phyloP scores from a whole-genome alignment of 1,140 invertebrate genomes.

The Heliconius nattereri region DNA sequence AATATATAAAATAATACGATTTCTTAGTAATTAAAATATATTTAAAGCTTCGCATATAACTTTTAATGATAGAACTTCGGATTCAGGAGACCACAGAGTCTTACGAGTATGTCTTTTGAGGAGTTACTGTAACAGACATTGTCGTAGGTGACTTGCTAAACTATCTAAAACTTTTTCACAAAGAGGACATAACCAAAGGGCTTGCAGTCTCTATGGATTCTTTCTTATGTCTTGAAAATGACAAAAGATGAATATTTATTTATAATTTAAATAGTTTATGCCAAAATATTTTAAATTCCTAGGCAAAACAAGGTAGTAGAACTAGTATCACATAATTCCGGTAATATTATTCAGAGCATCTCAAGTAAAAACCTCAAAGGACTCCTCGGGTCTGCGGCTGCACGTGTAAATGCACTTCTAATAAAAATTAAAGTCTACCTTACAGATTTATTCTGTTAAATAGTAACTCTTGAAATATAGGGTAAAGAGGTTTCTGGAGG shows the following conservation, averaged over 20 bases:
- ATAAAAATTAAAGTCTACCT: constrained; percentile 24
- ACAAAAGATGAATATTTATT: background rate
- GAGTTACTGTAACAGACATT: background rate
- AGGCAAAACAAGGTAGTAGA: background rate
- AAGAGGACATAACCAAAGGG: background rate
- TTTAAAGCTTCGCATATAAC: background rate
- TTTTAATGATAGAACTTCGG: background rate
- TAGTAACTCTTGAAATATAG: background rate
- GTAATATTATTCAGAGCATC: constrained; percentile 23
- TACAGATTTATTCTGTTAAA: constrained; percentile 23
- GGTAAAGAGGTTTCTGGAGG: background rate
- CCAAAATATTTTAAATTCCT: too few relatives aligned
- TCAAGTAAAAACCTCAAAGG: constrained; percentile 30
- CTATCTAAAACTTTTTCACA: background rate
- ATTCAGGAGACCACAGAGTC: background rate
- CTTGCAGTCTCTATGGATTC: too few relatives aligned
- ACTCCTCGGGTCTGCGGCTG: constrained; percentile 18
- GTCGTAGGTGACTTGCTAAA: background rate
- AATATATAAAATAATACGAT: background rate
- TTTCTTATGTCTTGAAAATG: background rate
- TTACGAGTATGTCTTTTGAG: background rate
- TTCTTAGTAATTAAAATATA: background rate
- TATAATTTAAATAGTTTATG: too few relatives aligned
- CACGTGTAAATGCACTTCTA: constrained; percentile 29
- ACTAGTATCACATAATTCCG: background rate